Conservation (phyloP, 2,888 invertebrate species). For the Lissonota sp. region DNA sequence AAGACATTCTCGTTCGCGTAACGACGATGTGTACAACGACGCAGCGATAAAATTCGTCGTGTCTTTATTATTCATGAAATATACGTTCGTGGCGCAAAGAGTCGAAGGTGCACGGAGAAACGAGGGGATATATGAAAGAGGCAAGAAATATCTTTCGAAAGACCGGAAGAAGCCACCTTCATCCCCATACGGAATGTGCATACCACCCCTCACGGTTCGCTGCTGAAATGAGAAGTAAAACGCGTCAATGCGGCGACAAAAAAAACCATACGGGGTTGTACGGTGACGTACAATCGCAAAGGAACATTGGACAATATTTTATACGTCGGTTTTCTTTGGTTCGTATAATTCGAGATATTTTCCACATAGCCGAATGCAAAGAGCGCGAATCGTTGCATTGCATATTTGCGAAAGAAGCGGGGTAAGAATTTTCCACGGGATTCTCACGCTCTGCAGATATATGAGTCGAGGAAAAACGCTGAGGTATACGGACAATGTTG, state of each 20-base stretch:
- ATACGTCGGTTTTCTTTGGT: constrained; percentile 3
- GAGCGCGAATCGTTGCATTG: constrained; percentile 13
- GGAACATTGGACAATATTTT: neutral
- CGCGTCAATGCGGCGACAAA: constrained; percentile 8
- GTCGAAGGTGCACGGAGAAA: constrained; percentile 14
- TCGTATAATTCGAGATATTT: constrained; percentile 32
- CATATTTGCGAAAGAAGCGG: neutral
- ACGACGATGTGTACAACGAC: constrained; percentile 18
- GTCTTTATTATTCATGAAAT: constrained; percentile 49
- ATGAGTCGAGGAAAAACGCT: neutral
- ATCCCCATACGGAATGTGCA: neutral
- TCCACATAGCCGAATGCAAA: constrained; percentile 29
- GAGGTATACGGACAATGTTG: neutral
- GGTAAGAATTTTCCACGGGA: constrained; percentile 30
- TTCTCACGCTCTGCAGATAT: neutral
- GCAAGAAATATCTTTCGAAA: neutral
- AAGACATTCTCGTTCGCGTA: constrained; percentile 4
- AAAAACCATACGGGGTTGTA: constrained; percentile 4
- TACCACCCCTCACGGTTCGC: neutral
- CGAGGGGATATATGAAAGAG: neutral
- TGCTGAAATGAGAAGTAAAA: neutral
- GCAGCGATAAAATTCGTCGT: constrained; percentile 38
- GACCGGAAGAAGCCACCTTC: neutral
- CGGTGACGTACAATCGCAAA: constrained; percentile 6
- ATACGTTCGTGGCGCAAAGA: constrained; percentile 3